Percentiles rank a stretch among this genome's conserved stretches.
phyloP scores from a whole-genome alignment of 2,888 invertebrate species.

The Napeogenes sylphis region DNA sequence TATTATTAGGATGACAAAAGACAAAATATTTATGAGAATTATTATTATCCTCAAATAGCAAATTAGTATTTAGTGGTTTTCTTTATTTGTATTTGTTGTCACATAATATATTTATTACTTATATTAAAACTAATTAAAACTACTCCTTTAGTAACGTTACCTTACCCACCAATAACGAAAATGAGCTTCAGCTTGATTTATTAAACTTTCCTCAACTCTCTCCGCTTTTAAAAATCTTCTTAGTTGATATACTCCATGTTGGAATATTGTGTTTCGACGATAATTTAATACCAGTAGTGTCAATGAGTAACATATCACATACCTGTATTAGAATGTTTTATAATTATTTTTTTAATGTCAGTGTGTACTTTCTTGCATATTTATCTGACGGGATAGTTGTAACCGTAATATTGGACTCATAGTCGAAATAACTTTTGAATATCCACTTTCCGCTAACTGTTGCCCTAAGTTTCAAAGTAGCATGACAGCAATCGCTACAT shows the following conservation, averaged over 20 bases:
- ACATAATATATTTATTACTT: background rate
- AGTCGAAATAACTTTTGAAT: too few species aligned
- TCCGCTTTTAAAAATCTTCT: constrained; percentile 51
- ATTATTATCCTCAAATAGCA: too few species aligned
- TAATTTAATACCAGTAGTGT: constrained; percentile 46
- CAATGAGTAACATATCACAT: constrained; percentile 47
- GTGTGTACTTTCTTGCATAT: background rate
- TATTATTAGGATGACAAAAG: background rate
- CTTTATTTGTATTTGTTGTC: too few species aligned
- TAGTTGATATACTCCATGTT: constrained; percentile 52
- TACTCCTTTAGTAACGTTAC: constrained; percentile 27
- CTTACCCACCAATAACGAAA: constrained; percentile 61
- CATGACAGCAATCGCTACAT: too few species aligned
- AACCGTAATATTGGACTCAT: too few species aligned
- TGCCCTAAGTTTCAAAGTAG: too few species aligned
- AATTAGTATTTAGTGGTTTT: too few species aligned
- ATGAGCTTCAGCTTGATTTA: constrained; percentile 43
- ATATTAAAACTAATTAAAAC: background rate
- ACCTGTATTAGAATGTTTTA: constrained; percentile 39
- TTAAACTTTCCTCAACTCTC: constrained; percentile 47
- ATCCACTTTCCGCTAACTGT: too few species aligned
- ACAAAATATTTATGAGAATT: background rate
- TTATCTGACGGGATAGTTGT: too few species aligned
- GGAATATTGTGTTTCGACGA: constrained; percentile 49
- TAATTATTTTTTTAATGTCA: background rate